A percentile compares a stretch with the other conserved stretches of the same genome.
phyloP scores from a whole-genome alignment of 2,797 vertebrate species.

The Mormyrus hasselquistii region DNA sequence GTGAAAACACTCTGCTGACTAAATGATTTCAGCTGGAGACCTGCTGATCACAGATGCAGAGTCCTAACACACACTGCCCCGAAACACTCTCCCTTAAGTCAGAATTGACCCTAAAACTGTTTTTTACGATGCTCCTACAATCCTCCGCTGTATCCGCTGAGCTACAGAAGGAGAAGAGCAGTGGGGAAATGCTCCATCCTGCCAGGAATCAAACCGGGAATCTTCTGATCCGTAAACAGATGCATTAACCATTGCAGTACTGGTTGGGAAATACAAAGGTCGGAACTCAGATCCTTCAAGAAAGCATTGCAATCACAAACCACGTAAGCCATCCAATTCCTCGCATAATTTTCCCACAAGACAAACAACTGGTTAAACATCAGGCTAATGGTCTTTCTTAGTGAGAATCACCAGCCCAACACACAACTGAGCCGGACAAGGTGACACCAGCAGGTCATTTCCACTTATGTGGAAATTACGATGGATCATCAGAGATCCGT shows the following conservation, averaged over 20 bases:
- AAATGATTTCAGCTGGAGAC: neutral
- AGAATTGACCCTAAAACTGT: neutral
- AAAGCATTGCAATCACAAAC: neutral
- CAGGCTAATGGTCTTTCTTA: neutral
- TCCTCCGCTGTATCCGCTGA: neutral
- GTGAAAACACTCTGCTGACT: neutral
- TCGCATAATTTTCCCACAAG: neutral
- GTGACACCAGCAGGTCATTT: neutral
- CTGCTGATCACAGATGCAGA: neutral
- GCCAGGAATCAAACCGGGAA: neutral
- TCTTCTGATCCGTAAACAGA: neutral
- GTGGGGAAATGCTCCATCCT: neutral
- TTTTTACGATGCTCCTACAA: neutral
- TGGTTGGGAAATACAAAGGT: neutral
- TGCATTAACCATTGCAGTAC: neutral
- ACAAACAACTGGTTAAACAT: neutral
- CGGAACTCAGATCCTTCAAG: neutral
- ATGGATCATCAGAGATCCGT: neutral
- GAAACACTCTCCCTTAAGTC: neutral
- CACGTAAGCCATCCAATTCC: neutral
- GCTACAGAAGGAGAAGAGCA: neutral
- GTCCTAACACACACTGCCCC: neutral
- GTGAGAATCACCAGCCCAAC: neutral
- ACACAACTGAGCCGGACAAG: neutral
- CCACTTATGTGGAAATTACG: slow-evolving; percentile 7